Evolutionary conservation across 2,113 vertebrate species (phyloP), one percentile per base, ranked within the genome.

Genomic region (Pica pica): DNA sequence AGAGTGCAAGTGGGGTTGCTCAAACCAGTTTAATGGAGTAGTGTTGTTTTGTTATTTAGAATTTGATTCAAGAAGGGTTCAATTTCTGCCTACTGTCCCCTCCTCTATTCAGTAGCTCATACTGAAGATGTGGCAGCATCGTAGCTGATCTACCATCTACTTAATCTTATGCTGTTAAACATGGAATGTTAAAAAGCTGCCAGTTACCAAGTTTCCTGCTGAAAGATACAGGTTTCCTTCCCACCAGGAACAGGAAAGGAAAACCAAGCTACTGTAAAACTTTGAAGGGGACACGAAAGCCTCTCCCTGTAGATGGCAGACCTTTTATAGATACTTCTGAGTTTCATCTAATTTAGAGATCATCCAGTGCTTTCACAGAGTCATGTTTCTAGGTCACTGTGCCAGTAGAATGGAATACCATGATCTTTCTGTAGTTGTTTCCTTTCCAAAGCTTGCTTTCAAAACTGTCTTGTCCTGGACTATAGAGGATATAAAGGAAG

Each of bases 41-140:
- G 21, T 37, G 37, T 3, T 42, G 11, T 1, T 12, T 28, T 87
- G 42, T 74, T 28, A 24, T 15, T 77, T 69, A 56, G 37, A 89
- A 21, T 4, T 77, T 24, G 10, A 46, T 83, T 83, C 19, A 61
- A 13, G 9, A 70, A 63, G 37, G 16, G 19, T 47, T 90, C 37
- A 2, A 1, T 71, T 86, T 71, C 39, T 87, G 11, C 19, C 7
- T n/a, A 1, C 7, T 42, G 9, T 53, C 31, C 26, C 19, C 7
- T 11, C 1, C 30, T 65, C 16, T 57, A 0, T 15, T 64, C 26
- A 65, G 1, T 13, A 50, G 24, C 39, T 53, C 2, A 0, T 46
- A 4, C n/a, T 77, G 71, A 77, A 70, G 18, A 44, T 52, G 39
- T 61, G 75, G 33, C 37, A 61, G 50, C 53, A 30, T 83, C 70